Evolutionary conservation across 2,888 invertebrate species (phyloP), one percentile per base, ranked within the genome.

Genomic region (Drosophila neonasuta): DNA sequence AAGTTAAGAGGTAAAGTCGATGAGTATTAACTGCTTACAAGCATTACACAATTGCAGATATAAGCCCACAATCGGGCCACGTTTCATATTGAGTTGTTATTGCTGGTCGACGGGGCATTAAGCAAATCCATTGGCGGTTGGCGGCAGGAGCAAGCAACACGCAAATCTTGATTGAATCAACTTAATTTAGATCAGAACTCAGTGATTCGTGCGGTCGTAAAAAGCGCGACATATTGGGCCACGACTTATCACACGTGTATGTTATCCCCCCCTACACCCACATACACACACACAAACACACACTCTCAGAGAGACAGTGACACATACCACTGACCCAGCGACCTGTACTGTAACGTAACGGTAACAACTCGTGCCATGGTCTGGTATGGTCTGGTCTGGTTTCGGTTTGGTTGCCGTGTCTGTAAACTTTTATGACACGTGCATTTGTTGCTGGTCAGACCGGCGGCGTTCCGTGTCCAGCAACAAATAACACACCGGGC

Each of bases 381-480:
- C 42, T 42, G 41, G n/a, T 20, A 17, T 24, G 50, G 24, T 41
- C 39, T n/a, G 52, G 39, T n/a, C 34, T 32, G 34, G 2, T n/a
- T n/a, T 24, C 15, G 42, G 13, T 45, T 24, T 46, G 45, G 44
- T 44, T 64, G 54, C 56, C 20, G 63, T 74, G 87, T 78, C 85
- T 81, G 87, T 86, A 86, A 81, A 86, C 85, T 81, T 81, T 81
- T 81, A 81, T 81, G 81, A 84, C 80, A 81, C 80, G 79, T 81
- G 80, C 80, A 86, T 70, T 49, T 73, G 61, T 61, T 45, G 61
- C 34, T 34, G 36, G 24, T 24, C 24, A 24, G 73, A 68, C 68
- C 60, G 60, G 41, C 49, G 60, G 36, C 56, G 71, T 55, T 64
- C 52, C 74, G 58, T 57, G 58, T 52, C 65, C 78, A 70, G 68